phyloP scores from a whole-genome alignment of 2,797 vertebrate species.

The Arctocebus calabarensis region DNA sequence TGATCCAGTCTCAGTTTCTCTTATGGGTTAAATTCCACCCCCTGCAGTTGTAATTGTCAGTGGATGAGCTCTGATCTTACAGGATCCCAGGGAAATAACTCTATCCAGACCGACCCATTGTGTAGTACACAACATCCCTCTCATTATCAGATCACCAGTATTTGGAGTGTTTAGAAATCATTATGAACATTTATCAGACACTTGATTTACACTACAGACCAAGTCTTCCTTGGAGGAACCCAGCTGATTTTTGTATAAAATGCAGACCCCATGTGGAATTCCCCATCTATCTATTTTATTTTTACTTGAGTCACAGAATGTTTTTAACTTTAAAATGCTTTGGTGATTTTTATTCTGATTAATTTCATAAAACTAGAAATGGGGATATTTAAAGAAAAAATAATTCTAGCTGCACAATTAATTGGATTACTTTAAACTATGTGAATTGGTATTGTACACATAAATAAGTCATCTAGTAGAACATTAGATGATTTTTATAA shows the following conservation, averaged over 20 bases:
- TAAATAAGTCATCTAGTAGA: constrained; percentile 21
- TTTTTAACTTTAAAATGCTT: constrained; percentile 41
- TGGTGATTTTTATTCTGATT: constrained; percentile 4
- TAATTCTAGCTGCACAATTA: neutral
- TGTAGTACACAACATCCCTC: constrained; percentile 48
- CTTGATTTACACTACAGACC: constrained; percentile 17
- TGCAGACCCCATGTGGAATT: neutral
- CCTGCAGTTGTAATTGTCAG: constrained; percentile 66
- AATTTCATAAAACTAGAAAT: constrained; percentile 40
- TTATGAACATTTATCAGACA: constrained; percentile 31
- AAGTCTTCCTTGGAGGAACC: neutral
- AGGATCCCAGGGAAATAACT: constrained; percentile 29
- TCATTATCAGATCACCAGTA: constrained; percentile 39
- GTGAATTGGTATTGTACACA: neutral
- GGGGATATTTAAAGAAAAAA: constrained; percentile 49
- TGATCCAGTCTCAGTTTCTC: constrained; percentile 72
- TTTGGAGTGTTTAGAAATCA: constrained; percentile 61
- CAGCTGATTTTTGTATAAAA: constrained; percentile 42
- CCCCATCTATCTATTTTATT: neutral
- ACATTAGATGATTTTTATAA: constrained; percentile 43
- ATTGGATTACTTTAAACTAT: constrained; percentile 50
- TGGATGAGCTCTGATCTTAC: constrained; percentile 73
- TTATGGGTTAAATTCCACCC: constrained; percentile 65
- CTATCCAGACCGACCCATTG: constrained; percentile 21
- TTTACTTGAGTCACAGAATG: neutral